These are phyloP conservation scores for Rhea americana DNA, from an alignment of 2,113 vertebrate genomes.

Conservation along the genomic window DNA sequence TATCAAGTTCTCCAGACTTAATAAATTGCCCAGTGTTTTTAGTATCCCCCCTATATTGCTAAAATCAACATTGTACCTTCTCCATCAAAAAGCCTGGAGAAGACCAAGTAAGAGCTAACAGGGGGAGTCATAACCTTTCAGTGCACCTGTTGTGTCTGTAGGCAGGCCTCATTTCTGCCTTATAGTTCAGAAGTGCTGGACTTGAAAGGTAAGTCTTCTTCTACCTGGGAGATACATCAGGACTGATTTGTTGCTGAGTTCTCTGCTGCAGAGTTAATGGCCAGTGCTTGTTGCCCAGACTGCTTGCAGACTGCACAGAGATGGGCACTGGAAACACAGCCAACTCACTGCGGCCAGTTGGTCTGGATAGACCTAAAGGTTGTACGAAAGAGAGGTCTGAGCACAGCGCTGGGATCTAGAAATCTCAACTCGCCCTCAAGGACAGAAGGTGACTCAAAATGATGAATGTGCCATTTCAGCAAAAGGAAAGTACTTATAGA, in stretches of 20 bases:
- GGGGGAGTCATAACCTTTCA: neutral
- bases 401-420: neutral
- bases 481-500: neutral
- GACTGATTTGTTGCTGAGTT: neutral
- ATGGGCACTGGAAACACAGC: neutral
- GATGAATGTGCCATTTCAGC: neutral
- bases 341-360: neutral
- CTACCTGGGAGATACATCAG: neutral
- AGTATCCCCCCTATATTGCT: neutral
- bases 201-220: neutral
- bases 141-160: neutral
- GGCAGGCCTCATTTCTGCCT: neutral
- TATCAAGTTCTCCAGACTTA: neutral
- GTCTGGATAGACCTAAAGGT: neutral
- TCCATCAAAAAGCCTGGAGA: neutral
- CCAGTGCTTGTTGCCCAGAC: neutral
- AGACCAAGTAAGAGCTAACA: neutral
- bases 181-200: neutral
- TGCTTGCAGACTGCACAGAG: neutral
- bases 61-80: neutral
- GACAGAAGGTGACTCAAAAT: neutral
- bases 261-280: slow-evolving; percentile 10
- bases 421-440: neutral
- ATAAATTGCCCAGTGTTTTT: neutral
- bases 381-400: neutral